Conservation (phyloP, 2,797 vertebrate genomes). For the Cuculus canorus region DNA sequence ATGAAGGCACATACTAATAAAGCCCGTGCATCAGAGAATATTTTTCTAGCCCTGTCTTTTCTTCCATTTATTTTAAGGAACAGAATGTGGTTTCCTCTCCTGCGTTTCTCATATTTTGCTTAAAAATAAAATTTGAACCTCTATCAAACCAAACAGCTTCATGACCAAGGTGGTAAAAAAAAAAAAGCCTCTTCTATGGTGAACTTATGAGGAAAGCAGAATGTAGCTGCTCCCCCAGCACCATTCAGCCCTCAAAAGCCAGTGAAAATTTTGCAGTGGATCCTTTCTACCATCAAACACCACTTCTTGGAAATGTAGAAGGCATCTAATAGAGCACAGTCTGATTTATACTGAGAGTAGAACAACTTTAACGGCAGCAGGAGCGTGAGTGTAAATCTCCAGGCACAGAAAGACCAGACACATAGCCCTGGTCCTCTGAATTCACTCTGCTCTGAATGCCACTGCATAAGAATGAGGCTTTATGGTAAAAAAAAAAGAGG, state of each 20-base stretch:
- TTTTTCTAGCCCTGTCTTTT: not conserved
- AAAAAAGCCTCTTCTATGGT: not conserved
- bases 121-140: conserved; percentile 40
- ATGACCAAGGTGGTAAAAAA: not conserved
- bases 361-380: not conserved
- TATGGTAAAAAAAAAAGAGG: not conserved
- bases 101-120: conserved; percentile 20
- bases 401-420: not conserved
- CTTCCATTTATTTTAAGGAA: conserved; percentile 43
- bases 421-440: not conserved
- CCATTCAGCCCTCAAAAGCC: not conserved
- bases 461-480: conserved; percentile 31
- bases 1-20: not conserved
- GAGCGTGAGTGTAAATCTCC: conserved; percentile 38
- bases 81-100: conserved; percentile 5
- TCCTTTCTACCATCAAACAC: not conserved
- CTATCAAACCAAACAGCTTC: conserved; percentile 24
- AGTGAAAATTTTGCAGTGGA: not conserved
- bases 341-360: conserved; percentile 31
- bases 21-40: not conserved
- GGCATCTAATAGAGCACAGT: not conserved
- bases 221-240: not conserved
- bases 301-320: not conserved
- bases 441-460: not conserved
- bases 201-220: not conserved